Base-by-base conservation (phyloP, 2,113 vertebrate species). In the Butorides virescens region DNA sequence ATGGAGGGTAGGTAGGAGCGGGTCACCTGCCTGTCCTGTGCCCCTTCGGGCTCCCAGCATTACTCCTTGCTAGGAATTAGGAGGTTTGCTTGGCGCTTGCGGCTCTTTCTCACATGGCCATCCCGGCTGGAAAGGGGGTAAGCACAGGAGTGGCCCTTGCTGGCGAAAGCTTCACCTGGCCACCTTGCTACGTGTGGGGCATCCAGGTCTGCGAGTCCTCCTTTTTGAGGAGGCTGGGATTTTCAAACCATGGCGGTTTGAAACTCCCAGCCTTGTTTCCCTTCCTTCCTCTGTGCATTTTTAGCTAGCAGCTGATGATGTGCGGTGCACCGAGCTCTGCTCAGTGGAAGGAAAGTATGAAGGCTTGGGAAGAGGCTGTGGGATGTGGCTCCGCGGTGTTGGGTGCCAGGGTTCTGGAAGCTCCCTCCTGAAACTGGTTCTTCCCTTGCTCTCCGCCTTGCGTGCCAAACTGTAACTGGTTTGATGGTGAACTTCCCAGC, bases 101-200 rank as follows among this genome's bases (percentile, higher is more conserved):
- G 4, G 34, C 50, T 88, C 49, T 53, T 0, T 6, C 12, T 77
- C 50, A 18, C 1, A 0, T 0, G 27, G 22, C 21, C 5, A 1
- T 71, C 42, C 25, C 27, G 55, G 22, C 34, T 58, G 61, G n/a
- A 50, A 55, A 53, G 52, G 17, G 36, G 13, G 11, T 19, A 17
- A 15, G 61, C 2, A 4, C 8, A 16, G 42, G 37, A 52, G 25
- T 58, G 26, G 39, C 27, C 13, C 84, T 49, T 26, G 13, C 21
- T 26, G 30, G 15, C 2, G 5, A 26, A 61, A 66, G 49, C 46
- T 80, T 70, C 1, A 1, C 52, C 52, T 56, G 68, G 29, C 19
- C 68, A 36, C 47, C 42, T 78, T 1, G 3, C 9, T 71, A 4
- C 2, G 0, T 8, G 16, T 13, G 37, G 25, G 49, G 34, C 44